Evolutionary conservation across 2,888 invertebrate species (phyloP).

Genomic region (Megaustenia siamemsis): DNA sequence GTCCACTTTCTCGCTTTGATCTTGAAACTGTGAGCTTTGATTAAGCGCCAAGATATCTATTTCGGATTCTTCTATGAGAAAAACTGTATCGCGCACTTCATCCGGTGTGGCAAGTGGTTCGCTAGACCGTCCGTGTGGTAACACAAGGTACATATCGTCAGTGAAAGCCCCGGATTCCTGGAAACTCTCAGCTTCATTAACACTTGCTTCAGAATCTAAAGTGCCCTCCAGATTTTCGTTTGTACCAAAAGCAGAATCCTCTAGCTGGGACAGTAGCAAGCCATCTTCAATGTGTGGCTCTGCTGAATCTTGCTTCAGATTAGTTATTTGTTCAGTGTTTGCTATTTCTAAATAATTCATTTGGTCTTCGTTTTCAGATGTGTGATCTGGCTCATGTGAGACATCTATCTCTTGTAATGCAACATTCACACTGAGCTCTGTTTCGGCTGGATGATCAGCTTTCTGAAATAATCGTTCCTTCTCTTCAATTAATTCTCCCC

Average conservation of each 20-base stretch:
- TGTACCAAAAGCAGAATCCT: constrained; percentile 20
- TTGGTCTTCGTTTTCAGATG: neutral
- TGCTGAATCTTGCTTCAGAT: neutral
- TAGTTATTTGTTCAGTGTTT: too few species aligned
- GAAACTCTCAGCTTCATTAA: constrained; percentile 20
- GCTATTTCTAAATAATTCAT: neutral
- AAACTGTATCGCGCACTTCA: neutral
- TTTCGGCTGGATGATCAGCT: neutral
- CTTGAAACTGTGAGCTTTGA: neutral
- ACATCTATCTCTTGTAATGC: neutral
- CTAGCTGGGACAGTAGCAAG: neutral
- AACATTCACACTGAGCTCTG: neutral
- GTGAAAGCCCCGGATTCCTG: constrained; percentile 1
- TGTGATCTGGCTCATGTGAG: neutral
- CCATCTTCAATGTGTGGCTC: neutral
- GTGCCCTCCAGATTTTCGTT: constrained; percentile 8
- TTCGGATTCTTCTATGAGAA: neutral
- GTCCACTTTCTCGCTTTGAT: neutral
- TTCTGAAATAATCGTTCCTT: neutral
- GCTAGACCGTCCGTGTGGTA: neutral
- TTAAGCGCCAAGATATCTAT: neutral
- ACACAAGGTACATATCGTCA: neutral
- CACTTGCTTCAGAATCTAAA: constrained; percentile 13
- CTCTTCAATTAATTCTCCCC: neutral
- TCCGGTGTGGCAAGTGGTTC: constrained; percentile 8